Evolutionary conservation across 2,888 invertebrate species (phyloP).

Genomic region (Poecilobothrus nobilitatus): DNA sequence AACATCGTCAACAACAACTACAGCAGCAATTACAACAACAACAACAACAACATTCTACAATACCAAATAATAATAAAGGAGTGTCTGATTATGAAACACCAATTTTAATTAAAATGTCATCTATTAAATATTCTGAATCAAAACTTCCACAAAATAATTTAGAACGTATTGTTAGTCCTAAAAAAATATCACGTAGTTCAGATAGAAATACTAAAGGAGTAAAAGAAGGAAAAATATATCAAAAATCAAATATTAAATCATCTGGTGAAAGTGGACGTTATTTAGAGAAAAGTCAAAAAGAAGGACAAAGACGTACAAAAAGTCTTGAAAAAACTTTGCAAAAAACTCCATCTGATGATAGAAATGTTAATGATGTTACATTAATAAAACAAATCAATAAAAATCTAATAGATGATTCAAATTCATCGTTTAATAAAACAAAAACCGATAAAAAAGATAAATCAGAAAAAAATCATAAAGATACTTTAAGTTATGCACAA

Average conservation of each 20-base stretch:
- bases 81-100: conserved; percentile 15
- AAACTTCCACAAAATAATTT: conserved; percentile 2
- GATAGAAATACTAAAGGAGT: conserved; percentile 20
- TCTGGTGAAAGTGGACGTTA: conserved; percentile 8
- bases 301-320: background rate
- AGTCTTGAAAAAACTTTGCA: background rate
- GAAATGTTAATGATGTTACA: conserved; percentile 13
- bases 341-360: background rate
- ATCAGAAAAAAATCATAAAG: conserved; percentile 18
- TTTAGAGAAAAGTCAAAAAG: conserved; percentile 16
- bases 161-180: background rate
- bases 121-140: conserved; percentile 7
- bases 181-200: conserved; percentile 2
- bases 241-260: conserved; percentile 20
- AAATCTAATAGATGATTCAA: conserved; percentile 12
- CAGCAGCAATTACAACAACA: background rate
- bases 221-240: conserved; percentile 21
- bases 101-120: background rate
- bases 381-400: conserved; percentile 20
- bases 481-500: background rate
- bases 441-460: background rate
- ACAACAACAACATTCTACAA: conserved; percentile 6
- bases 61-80: conserved; percentile 19
- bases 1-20: conserved; percentile 13
- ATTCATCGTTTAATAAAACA: conserved; percentile 21